phyloP scores from a whole-genome alignment of 2,113 vertebrate species.

The Cricetomys ansorgei region DNA sequence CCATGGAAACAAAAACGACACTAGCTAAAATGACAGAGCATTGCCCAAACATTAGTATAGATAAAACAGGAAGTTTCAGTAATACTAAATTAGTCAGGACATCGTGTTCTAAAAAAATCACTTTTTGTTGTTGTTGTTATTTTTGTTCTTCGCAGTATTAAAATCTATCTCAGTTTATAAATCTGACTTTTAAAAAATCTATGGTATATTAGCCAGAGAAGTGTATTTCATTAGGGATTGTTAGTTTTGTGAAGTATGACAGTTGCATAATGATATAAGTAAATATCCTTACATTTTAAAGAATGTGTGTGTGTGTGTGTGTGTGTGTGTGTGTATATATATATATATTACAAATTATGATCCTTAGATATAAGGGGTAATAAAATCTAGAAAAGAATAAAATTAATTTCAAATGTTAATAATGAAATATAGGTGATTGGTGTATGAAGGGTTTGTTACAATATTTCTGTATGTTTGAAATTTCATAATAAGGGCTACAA shows the following conservation, averaged over 20 bases:
- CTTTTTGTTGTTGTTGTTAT: background rate
- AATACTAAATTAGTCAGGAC: background rate
- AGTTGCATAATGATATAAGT: background rate
- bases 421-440: background rate
- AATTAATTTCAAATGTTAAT: background rate
- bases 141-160: background rate
- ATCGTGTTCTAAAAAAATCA: background rate
- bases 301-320: no score
- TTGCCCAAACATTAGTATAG: background rate
- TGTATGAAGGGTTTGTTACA: background rate
- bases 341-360: background rate
- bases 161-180: background rate
- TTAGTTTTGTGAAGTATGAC: background rate
- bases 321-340: no score
- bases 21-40: background rate
- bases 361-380: background rate
- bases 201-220: background rate
- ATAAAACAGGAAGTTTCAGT: background rate
- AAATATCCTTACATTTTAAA: background rate
- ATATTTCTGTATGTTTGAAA: background rate
- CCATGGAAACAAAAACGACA: background rate
- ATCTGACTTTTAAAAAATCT: background rate
- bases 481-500: background rate
- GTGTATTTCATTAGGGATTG: background rate
- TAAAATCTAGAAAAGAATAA: background rate